Evolutionary conservation across 2,888 invertebrate genomes (phyloP), one percentile per base, ranked within the genome.

Genomic region (Drosophila neonasuta): DNA sequence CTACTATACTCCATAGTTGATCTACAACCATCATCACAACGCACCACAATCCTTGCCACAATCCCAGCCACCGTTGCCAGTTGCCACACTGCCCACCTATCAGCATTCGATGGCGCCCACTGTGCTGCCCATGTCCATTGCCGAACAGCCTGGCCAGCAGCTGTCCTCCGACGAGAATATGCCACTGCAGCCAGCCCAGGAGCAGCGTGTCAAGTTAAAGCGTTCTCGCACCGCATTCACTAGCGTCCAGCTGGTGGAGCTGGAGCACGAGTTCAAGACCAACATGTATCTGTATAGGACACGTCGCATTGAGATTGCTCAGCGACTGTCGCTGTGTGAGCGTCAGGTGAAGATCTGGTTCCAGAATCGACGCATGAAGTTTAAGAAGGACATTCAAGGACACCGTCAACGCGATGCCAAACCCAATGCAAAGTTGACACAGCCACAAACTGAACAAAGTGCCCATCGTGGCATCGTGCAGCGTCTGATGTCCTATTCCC

Each of bases 211-310:
- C 11, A 88, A 86, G 49, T 42, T 74, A 13, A 88, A 88, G 46
- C 79, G 88, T 2, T 77, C 97, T 86, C 93, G 99, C 77, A 98
- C 98, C 56, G 98, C 98, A 24, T 99, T 98, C 92, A 98, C 98
- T 60, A 94, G 98, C 90, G 96, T 96, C 92, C 98, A 99, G 93
- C 97, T 98, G 87, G 93, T 98, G 90, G 97, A 98, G 91, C 93
- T 98, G 83, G 98, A 98, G 91, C 97, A 97, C 89, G 98, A 98
- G 92, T 98, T 98, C 91, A 97, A 97, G 91, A 97, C 95, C 92
- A 98, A 98, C 92, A 94, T 97, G 90, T 98, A 99, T 92, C 93
- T 99, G 88, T 97, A 97, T 54, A 93, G 98, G 78, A 94, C 98
- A 89, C 93, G 98, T 90, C 93, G 98, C 88, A 97, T 98, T 91